Evolutionary conservation across 2,888 invertebrate species (phyloP).

Genomic region (Rutpela maculata): DNA sequence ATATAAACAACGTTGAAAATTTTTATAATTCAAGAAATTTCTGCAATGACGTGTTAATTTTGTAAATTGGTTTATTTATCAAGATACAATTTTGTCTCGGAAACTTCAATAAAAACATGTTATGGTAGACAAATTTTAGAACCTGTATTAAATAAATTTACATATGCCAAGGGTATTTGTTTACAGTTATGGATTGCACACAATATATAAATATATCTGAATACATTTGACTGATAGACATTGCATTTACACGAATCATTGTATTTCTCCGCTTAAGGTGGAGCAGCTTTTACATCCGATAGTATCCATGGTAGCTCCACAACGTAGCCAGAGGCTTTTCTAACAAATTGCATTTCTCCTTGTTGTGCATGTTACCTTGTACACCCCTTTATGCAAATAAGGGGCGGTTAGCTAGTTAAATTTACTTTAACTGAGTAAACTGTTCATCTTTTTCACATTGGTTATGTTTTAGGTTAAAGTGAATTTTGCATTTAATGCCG

Average conservation of each 20-base stretch:
- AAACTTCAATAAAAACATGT: no score
- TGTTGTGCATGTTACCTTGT: constrained; percentile 26
- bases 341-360: constrained; percentile 39
- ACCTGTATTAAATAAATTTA: no score
- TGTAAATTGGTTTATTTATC: no score
- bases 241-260: constrained; percentile 8
- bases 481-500: not conserved
- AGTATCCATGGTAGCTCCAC: constrained; percentile 23
- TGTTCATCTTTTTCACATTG: constrained; percentile 20
- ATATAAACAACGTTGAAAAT: no score
- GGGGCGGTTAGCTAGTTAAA: constrained; percentile 49
- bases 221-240: not conserved
- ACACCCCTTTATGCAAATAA: constrained; percentile 47
- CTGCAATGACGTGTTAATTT: no score
- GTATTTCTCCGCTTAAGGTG: constrained; percentile 11
- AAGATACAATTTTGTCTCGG: no score
- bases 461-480: not conserved
- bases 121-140: no score
- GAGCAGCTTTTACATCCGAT: constrained; percentile 17
- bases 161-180: not conserved
- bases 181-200: not conserved
- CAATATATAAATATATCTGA: not conserved
- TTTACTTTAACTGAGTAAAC: constrained; percentile 52
- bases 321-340: constrained; percentile 34
- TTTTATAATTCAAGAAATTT: no score